Base-by-base conservation (phyloP, 2,113 vertebrate genomes). In the Pantherophis guttatus region DNA sequence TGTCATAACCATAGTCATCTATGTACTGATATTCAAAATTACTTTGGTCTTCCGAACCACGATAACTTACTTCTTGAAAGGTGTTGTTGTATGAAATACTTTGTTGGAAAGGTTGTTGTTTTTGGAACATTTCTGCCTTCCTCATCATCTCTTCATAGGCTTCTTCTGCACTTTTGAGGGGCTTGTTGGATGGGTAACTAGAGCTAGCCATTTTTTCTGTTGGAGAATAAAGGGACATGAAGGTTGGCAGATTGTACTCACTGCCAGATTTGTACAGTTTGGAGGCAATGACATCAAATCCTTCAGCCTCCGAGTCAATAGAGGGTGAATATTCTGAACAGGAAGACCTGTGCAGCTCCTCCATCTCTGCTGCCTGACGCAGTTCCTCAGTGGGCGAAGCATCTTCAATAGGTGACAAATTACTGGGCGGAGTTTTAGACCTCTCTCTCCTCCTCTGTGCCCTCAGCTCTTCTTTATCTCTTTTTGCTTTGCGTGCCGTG, bases 101-200 rank as follows among this genome's bases (percentile, higher is more conserved):
- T 23, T 97, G 96, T 86, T 97, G 97, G 3, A 96, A 94, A 29
- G 97, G 98, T 90, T 99, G 98, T 90, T 98, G 98, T 95, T 98
- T 98, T 96, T 99, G 99, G 96, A 99, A 98, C 95, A 99, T 97
- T 97, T 99, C 98, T 3, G 99, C 99, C 96, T 99, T 99, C 92
- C 98, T 98, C 99, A 99, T 99, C 99, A 99, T 99, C 95, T 99
- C 99, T 96, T 99, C 99, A 0, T 99, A 99, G 87, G 99, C 99
- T 95, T 99, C 99, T 95, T 99, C 99, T 0, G 99, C 99, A 1
- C 99, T 99, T 97, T 99, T 99, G 89, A 99, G 97, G 87, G 98
- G 98, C 96, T 99, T 99, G 96, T 96, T 97, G 0, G 98, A 94
- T 7, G 98, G 98, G 90, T 98, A 97, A 11, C 97, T 95, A 70